Conservation (phyloP, 2,797 vertebrate genomes). For the Channa striata region DNA sequence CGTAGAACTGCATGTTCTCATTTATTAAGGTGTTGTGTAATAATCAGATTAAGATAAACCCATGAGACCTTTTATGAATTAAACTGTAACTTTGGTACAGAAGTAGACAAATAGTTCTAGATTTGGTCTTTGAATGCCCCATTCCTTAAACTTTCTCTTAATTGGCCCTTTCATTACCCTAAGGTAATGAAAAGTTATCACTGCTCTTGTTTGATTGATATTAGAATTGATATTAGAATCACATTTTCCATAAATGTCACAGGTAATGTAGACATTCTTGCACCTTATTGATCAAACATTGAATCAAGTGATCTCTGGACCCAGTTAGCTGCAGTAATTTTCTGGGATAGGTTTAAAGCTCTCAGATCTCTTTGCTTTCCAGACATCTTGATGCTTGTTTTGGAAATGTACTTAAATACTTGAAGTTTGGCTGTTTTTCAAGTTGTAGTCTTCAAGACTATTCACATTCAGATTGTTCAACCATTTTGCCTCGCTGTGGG, state of each 20-base stretch:
- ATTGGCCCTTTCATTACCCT: no score
- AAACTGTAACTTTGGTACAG: constrained; percentile 2
- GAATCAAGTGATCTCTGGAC: constrained; percentile 4
- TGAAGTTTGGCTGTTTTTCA: background rate
- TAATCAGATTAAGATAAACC: constrained; percentile 24
- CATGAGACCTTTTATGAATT: background rate
- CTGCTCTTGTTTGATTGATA: constrained; percentile 1
- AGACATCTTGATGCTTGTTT: background rate
- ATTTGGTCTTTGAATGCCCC: no score
- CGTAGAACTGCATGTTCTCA: constrained; percentile 2
- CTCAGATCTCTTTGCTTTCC: background rate
- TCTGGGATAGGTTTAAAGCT: background rate
- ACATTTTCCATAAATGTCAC: background rate
- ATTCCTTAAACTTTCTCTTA: background rate
- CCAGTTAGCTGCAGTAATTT: background rate
- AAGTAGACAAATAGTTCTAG: constrained; percentile 16
- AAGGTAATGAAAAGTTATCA: background rate
- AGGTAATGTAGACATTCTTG: no score
- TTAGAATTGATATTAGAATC: constrained; percentile 3
- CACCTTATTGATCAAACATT: background rate
- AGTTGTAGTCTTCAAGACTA: background rate
- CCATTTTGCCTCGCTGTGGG: background rate
- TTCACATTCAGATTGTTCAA: background rate
- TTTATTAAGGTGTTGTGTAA: constrained; percentile 48
- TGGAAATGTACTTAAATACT: background rate